A percentile compares a stretch with the other conserved stretches of the same genome.
Conservation (phyloP, 2,888 invertebrate genomes). For the Pachydiplax longipennis region DNA sequence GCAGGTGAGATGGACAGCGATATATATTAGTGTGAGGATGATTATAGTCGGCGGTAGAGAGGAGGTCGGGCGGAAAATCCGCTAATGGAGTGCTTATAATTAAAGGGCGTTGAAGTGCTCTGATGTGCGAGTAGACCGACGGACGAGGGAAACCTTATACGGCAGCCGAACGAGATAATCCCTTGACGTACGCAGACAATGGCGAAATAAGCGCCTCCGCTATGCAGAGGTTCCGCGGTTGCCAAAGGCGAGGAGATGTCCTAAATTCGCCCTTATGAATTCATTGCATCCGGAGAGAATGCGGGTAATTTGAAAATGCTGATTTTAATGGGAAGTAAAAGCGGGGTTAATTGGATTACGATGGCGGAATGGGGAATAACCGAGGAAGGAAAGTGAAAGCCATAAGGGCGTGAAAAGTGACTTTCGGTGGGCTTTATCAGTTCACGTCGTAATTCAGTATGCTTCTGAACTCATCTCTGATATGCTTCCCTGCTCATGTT, state of each 20-base stretch:
- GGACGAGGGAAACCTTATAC: background rate
- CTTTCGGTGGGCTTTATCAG: no score
- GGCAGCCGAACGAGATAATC: background rate
- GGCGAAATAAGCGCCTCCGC: background rate
- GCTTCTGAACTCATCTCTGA: no score
- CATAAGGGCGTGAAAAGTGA: no score
- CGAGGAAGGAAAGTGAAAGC: background rate
- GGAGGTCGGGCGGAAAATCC: background rate
- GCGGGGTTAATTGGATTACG: background rate
- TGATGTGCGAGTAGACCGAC: background rate
- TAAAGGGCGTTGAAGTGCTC: background rate
- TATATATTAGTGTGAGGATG: background rate
- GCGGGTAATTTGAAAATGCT: no score
- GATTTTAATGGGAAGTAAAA: background rate
- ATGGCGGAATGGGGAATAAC: background rate
- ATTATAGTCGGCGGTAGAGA: background rate
- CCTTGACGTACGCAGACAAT: background rate
- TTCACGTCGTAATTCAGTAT: no score
- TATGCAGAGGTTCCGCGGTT: background rate
- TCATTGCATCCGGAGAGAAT: background rate
- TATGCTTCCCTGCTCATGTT: no score
- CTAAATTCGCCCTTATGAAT: background rate
- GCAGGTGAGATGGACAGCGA: background rate
- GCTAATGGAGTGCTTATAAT: background rate
- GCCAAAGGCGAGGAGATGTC: background rate